phyloP scores from a whole-genome alignment of 2,888 invertebrate species.

The Helicoverpa assulta region DNA sequence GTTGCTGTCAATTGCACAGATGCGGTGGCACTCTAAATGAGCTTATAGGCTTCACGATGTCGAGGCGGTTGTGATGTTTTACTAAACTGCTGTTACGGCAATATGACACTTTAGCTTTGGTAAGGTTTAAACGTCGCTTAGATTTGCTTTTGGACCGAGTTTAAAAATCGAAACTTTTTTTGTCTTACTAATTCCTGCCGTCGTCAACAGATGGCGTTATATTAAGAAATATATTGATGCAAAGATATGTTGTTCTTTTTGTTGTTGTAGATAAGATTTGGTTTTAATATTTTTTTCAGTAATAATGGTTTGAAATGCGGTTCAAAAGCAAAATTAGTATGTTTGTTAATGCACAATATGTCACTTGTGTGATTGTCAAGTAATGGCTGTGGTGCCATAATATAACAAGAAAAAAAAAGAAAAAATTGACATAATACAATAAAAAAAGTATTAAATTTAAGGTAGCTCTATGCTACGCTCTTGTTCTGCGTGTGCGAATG shows the following conservation, averaged over 20 bases:
- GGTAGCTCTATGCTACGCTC: slow-evolving; percentile 77
- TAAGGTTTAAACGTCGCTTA: slow-evolving; percentile 70
- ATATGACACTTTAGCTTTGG: slow-evolving; percentile 71
- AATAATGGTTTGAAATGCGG: slow-evolving; percentile 43
- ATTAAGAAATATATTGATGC: not conserved
- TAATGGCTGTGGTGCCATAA: slow-evolving; percentile 88
- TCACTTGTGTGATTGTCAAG: slow-evolving; percentile 75
- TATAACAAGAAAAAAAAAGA: slow-evolving; percentile 83
- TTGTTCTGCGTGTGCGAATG: slow-evolving; percentile 68
- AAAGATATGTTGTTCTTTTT: not conserved
- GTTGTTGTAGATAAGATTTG: slow-evolving; percentile 6
- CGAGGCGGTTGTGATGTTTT: slow-evolving; percentile 81
- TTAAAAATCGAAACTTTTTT: slow-evolving; percentile 9
- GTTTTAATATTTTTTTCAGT: slow-evolving; percentile 22
- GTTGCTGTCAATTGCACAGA: too few relatives aligned
- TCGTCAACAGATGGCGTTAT: slow-evolving; percentile 33
- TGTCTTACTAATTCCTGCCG: not conserved
- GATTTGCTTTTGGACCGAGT: slow-evolving; percentile 67
- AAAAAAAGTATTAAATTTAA: slow-evolving; percentile 88
- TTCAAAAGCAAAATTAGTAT: slow-evolving; percentile 59
- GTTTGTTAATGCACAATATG: slow-evolving; percentile 79
- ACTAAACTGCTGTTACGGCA: slow-evolving; percentile 71
- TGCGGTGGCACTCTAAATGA: slow-evolving; percentile 62
- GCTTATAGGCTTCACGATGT: slow-evolving; percentile 77
- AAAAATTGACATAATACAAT: slow-evolving; percentile 89